Evolutionary conservation across 1,140 invertebrate species (phyloP).

Genomic region (Periplaneta americana): DNA sequence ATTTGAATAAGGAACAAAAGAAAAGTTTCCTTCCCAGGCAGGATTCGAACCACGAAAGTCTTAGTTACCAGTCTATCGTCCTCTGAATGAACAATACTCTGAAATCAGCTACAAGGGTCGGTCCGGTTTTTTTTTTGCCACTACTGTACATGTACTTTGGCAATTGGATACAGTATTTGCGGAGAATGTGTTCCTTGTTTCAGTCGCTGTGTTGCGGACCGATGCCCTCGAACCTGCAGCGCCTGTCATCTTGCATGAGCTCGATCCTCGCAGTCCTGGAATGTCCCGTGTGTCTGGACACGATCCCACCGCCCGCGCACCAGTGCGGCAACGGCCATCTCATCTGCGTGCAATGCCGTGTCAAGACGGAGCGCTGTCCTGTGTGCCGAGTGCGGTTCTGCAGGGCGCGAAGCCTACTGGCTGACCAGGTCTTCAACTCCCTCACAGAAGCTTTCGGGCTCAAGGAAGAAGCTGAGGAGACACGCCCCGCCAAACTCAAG

Average conservation of each 20-base stretch:
- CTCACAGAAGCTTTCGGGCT: conserved; percentile 40
- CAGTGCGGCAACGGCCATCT: conserved; percentile 63
- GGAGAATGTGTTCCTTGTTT: too few species aligned
- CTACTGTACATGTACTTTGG: too few species aligned
- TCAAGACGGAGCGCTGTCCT: conserved; percentile 51
- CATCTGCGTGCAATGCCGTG: conserved; percentile 52
- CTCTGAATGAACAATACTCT: too few species aligned
- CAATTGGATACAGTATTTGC: too few species aligned
- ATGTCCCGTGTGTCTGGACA: conserved; percentile 57
- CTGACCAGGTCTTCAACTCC: conserved; percentile 47
- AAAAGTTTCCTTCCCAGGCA: too few species aligned
- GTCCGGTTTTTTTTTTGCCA: too few species aligned
- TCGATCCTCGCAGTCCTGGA: conserved; percentile 48
- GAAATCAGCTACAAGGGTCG: too few species aligned
- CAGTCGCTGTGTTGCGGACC: conserved; percentile 46
- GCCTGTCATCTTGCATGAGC: conserved; percentile 42
- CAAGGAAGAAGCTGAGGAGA: conserved; percentile 19
- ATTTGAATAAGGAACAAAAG: too few species aligned
- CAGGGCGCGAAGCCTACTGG: conserved; percentile 48
- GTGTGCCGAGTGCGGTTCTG: conserved; percentile 49
- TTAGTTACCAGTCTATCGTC: too few species aligned
- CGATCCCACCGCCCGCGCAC: conserved; percentile 51
- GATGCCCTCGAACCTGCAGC: conserved; percentile 43
- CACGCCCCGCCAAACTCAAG: conserved; percentile 25
- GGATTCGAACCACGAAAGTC: too few species aligned